Evolutionary conservation across 1,140 invertebrate species (phyloP).

Genomic region (Pseudomyrmex dendroicus): DNA sequence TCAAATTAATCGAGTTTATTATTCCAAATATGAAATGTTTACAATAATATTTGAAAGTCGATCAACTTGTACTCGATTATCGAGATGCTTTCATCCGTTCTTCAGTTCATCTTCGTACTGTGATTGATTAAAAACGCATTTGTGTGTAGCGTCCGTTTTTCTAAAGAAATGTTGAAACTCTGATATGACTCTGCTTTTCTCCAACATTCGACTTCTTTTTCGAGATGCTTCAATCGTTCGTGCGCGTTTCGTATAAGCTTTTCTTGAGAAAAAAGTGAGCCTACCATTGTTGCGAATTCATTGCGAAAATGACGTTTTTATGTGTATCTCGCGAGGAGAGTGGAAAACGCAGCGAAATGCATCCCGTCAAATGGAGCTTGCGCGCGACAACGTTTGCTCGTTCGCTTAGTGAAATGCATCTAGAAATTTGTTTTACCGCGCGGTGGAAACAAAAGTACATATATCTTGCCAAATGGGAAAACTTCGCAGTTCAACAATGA

Average conservation of each 20-base stretch:
- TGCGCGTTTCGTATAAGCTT: not conserved
- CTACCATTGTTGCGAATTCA: constrained; percentile 14
- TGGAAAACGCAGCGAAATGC: constrained; percentile 51
- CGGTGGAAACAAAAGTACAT: constrained; percentile 55
- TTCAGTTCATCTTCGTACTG: not conserved
- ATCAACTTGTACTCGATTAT: not conserved
- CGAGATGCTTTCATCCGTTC: not conserved
- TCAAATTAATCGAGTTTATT: constrained; percentile 2
- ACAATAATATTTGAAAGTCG: not conserved
- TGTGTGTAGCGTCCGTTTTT: not conserved
- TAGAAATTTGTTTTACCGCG: constrained; percentile 60
- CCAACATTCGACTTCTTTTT: constrained; percentile 1
- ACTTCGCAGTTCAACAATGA: constrained; percentile 16
- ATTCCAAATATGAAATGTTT: not conserved
- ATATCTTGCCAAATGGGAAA: constrained; percentile 36
- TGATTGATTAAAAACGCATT: constrained; percentile 16
- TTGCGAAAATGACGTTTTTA: constrained; percentile 24
- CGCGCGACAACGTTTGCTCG: constrained; percentile 44
- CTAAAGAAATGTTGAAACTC: not conserved
- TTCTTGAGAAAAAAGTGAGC: constrained; percentile 4
- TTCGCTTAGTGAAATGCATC: constrained; percentile 60
- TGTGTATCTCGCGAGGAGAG: constrained; percentile 21
- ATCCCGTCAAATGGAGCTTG: constrained; percentile 53
- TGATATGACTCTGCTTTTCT: constrained; percentile 19
- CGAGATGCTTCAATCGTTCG: constrained; percentile 11